A percentile compares a stretch with the other conserved stretches of the same genome.
phyloP scores from a whole-genome alignment of 2,888 invertebrate species.

The Tipula lateralis region DNA sequence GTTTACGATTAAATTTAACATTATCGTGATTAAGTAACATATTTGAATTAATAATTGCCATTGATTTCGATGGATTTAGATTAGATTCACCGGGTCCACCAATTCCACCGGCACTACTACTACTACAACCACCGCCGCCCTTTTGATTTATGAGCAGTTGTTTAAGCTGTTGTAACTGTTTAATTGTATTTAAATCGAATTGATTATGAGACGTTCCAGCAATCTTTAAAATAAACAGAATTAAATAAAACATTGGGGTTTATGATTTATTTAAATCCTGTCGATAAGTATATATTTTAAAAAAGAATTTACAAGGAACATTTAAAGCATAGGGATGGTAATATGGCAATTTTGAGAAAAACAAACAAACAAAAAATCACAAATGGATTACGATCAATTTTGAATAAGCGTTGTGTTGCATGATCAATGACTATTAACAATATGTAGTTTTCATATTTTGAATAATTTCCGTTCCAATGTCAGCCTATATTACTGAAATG shows the following conservation, averaged over 20 bases:
- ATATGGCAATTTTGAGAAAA: not conserved
- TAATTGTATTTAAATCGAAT: slow-evolving; percentile 41
- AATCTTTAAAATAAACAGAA: slow-evolving; percentile 26
- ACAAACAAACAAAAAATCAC: not conserved
- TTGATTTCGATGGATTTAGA: slow-evolving; percentile 39
- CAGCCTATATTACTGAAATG: too few species aligned
- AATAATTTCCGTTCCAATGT: too few species aligned
- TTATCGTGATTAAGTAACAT: slow-evolving; percentile 39
- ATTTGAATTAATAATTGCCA: slow-evolving; percentile 27
- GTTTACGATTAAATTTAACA: slow-evolving; percentile 76
- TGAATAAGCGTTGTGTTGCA: not conserved
- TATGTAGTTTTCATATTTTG: too few species aligned
- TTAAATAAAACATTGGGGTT: slow-evolving; percentile 28
- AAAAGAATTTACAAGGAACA: not conserved
- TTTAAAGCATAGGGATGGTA: not conserved
- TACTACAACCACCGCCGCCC: slow-evolving; percentile 31
- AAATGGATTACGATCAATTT: not conserved
- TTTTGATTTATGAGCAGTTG: slow-evolving; percentile 52
- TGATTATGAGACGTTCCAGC: slow-evolving; percentile 12
- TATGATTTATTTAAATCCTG: slow-evolving; percentile 27
- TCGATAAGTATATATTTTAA: not conserved
- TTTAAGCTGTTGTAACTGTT: slow-evolving; percentile 60
- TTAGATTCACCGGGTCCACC: slow-evolving; percentile 37
- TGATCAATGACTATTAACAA: not conserved
- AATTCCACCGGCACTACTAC: slow-evolving; percentile 31